Conservation (phyloP, 1,140 invertebrate species). For the Pseudomyrmex concolor region DNA sequence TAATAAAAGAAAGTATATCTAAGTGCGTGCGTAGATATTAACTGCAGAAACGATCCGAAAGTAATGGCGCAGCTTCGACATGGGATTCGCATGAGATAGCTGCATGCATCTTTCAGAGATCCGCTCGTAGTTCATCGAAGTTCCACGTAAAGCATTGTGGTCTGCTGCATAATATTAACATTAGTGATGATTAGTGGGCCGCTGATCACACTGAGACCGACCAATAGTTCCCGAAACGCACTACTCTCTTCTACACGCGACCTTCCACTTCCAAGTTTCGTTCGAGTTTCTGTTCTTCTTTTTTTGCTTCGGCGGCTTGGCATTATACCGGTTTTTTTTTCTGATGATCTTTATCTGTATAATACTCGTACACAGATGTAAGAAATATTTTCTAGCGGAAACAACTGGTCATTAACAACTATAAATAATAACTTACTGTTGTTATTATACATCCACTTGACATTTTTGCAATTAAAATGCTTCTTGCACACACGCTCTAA, state of each 20-base stretch:
- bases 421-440: slow-evolving; percentile 54
- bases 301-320: slow-evolving; percentile 1
- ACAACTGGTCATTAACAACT: slow-evolving; percentile 57
- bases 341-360: slow-evolving; percentile 14
- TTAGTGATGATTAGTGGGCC: slow-evolving; percentile 83
- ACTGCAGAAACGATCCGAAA: slow-evolving; percentile 15
- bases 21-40: slow-evolving; percentile 5
- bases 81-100: slow-evolving; percentile 78
- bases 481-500: slow-evolving; percentile 44
- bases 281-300: slow-evolving; percentile 65
- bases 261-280: slow-evolving; percentile 73
- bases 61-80: slow-evolving; percentile 59
- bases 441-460: slow-evolving; percentile 20
- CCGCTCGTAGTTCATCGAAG: slow-evolving; percentile 78
- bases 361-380: too few relatives aligned
- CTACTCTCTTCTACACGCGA: slow-evolving; percentile 74
- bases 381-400: neutral
- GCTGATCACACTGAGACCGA: slow-evolving; percentile 68
- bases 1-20: neutral
- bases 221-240: slow-evolving; percentile 72
- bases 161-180: slow-evolving; percentile 83
- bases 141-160: slow-evolving; percentile 81
- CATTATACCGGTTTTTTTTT: neutral
- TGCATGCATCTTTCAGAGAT: slow-evolving; percentile 78
- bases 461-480: slow-evolving; percentile 48